Evolutionary conservation across 2,888 invertebrate genomes (phyloP).

Genomic region (Leucania comma): DNA sequence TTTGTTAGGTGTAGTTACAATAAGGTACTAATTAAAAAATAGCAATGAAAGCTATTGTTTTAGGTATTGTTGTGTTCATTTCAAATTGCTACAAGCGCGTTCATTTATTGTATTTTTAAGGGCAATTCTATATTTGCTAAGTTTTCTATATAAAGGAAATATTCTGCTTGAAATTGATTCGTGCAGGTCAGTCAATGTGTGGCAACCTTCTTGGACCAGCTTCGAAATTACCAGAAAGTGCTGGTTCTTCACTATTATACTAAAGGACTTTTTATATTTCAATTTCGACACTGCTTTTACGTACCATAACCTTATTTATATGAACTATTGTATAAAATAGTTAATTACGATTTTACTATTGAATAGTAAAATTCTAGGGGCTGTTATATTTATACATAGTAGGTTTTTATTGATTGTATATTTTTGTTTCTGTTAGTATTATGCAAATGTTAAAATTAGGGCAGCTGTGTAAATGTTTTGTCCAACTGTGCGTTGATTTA

Average conservation of each 20-base stretch:
- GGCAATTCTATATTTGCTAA: conserved; percentile 13
- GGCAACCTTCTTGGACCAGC: conserved; percentile 33
- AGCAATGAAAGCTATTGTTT: conserved; percentile 32
- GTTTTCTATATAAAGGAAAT: conserved; percentile 14
- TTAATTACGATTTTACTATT: conserved; percentile 85
- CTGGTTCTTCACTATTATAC: conserved; percentile 60
- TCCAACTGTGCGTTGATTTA: conserved; percentile 51
- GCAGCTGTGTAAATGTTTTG: conserved; percentile 63
- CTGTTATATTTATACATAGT: conserved; percentile 87
- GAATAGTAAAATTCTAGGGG: conserved; percentile 88
- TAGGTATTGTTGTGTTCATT: conserved; percentile 60
- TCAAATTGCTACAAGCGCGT: conserved; percentile 54
- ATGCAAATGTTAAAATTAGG: conserved; percentile 68
- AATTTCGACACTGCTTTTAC: conserved; percentile 86
- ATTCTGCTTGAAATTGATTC: conserved; percentile 12
- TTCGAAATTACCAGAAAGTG: conserved; percentile 53
- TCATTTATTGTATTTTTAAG: conserved; percentile 35
- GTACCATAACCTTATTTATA: conserved; percentile 82
- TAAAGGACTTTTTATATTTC: conserved; percentile 69
- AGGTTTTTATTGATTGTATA: conserved; percentile 83
- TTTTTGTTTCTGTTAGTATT: conserved; percentile 81
- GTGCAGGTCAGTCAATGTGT: conserved; percentile 48
- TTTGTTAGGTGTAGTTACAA: conserved; percentile 32
- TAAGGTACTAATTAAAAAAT: conserved; percentile 35
- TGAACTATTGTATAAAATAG: conserved; percentile 78